A percentile compares a stretch with the other conserved stretches of the same genome.
Evolutionary conservation across 1,140 invertebrate species (phyloP).

Genomic region (Trachelipus rathkii): DNA sequence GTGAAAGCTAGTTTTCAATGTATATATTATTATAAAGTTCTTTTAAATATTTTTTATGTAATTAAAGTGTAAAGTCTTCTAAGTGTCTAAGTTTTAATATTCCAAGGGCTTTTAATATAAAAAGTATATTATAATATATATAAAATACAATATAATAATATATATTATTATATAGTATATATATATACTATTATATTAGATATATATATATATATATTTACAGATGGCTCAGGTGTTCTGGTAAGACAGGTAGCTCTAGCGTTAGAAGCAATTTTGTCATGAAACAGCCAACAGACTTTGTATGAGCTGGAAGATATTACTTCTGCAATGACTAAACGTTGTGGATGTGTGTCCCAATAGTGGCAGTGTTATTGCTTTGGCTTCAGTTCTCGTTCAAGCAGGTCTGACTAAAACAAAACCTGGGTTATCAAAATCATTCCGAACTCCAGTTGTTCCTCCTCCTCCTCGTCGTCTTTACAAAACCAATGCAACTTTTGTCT

Average conservation of each 20-base stretch:
- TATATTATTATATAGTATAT: constrained; percentile 27
- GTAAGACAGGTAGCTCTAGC: constrained; percentile 56
- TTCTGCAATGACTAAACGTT: constrained; percentile 75
- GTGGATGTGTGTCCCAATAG: constrained; percentile 60
- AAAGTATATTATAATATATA: background rate
- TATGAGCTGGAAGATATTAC: constrained; percentile 66
- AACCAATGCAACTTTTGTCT: constrained; percentile 57
- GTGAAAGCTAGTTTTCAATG: too few relatives aligned
- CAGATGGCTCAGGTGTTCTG: too few relatives aligned
- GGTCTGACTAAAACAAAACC: constrained; percentile 34
- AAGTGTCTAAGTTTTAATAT: too few relatives aligned
- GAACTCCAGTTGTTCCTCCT: background rate
- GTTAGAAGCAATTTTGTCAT: constrained; percentile 73
- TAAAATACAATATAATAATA: constrained; percentile 26
- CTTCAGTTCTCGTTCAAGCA: constrained; percentile 55
- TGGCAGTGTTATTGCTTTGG: constrained; percentile 53
- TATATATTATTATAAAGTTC: too few relatives aligned
- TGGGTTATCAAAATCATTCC: background rate
- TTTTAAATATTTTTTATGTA: too few relatives aligned
- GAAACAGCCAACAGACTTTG: constrained; percentile 69
- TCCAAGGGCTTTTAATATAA: too few relatives aligned
- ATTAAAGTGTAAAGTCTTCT: too few relatives aligned
- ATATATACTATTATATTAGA: constrained; percentile 21
- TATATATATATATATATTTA: background rate
- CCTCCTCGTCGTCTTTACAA: constrained; percentile 34